Percentiles rank a stretch among this genome's conserved stretches.
Evolutionary conservation across 2,797 vertebrate genomes (phyloP).

Genomic region (Anguilla obscura): DNA sequence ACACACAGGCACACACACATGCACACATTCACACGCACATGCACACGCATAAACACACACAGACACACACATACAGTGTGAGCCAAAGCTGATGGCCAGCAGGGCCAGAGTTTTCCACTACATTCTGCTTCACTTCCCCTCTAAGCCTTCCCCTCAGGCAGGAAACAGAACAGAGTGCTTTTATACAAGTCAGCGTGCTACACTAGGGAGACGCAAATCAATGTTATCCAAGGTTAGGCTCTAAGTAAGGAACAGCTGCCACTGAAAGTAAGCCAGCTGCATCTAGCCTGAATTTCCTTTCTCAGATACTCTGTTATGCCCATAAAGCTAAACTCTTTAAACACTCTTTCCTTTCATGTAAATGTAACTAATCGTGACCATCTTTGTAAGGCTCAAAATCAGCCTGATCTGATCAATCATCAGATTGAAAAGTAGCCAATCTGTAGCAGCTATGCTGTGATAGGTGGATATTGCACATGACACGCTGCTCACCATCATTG

Average conservation of each 20-base stretch:
- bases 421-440: neutral
- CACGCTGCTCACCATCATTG: slow-evolving; percentile 78
- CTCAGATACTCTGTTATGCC: neutral
- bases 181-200: slow-evolving; percentile 1
- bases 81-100: slow-evolving; percentile 20
- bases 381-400: neutral
- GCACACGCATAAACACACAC: slow-evolving; percentile 16
- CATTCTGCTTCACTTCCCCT: slow-evolving; percentile 12
- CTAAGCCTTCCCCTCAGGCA: slow-evolving; percentile 23
- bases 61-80: neutral
- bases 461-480: neutral
- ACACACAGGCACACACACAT: neutral
- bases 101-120: slow-evolving; percentile 23
- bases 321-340: neutral
- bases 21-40: neutral
- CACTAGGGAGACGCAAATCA: slow-evolving; percentile 15
- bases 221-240: slow-evolving; percentile 22
- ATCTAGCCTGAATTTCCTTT: slow-evolving; percentile 14
- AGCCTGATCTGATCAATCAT: neutral
- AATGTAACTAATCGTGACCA: neutral
- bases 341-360: neutral
- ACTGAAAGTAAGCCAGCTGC: slow-evolving; percentile 25
- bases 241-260: slow-evolving; percentile 17
- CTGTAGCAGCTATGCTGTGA: neutral
- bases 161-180: slow-evolving; percentile 27